A percentile compares a stretch with the other conserved stretches of the same genome.
Evolutionary conservation across 1,140 invertebrate genomes (phyloP).

Genomic region (Caenorhabditis remanei): DNA sequence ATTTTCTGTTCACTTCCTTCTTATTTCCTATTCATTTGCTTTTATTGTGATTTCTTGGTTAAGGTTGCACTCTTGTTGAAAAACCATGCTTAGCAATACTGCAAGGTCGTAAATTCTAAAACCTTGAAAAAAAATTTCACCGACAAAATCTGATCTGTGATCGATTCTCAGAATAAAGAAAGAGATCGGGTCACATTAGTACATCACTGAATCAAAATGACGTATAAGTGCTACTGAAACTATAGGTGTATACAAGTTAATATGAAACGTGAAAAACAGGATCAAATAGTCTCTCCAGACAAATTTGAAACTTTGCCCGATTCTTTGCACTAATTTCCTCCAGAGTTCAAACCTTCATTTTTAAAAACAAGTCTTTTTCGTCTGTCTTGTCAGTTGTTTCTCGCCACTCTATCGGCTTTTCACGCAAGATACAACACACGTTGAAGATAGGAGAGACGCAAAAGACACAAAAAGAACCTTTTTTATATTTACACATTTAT

Average conservation of each 20-base stretch:
- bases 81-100: background rate
- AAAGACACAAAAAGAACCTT: background rate
- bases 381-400: slow-evolving; percentile 33
- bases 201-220: background rate
- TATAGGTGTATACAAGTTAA: too few species aligned
- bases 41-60: background rate
- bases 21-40: background rate
- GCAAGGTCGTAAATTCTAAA: background rate
- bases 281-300: too few species aligned
- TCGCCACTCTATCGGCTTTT: slow-evolving; percentile 24
- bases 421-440: background rate
- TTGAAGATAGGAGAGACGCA: background rate
- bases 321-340: background rate
- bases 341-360: slow-evolving; percentile 42
- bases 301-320: background rate
- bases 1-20: background rate
- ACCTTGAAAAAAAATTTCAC: too few species aligned
- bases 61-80: too few species aligned
- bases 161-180: background rate
- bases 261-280: too few species aligned
- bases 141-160: background rate
- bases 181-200: background rate
- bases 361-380: slow-evolving; percentile 24
- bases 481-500: background rate
- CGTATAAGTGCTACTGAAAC: too few species aligned